These are phyloP conservation scores for Synergus japonicus DNA, from an alignment of 2,888 invertebrate species.

Conservation along the genomic window DNA sequence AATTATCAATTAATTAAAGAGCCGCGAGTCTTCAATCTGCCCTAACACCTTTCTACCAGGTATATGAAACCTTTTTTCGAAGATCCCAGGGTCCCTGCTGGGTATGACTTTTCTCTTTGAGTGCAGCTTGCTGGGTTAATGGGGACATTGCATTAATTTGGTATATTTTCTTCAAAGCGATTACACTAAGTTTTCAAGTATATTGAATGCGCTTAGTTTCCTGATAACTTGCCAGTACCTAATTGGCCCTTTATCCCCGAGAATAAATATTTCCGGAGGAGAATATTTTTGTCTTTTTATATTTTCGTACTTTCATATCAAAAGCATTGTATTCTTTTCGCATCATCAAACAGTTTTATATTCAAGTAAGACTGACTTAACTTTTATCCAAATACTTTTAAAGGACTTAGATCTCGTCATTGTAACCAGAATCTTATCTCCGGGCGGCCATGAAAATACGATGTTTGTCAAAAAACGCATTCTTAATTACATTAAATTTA, in stretches of 20 bases:
- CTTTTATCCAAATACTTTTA: background rate
- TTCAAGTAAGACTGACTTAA: background rate
- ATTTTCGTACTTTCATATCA: background rate
- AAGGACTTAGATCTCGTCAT: background rate
- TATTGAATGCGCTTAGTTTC: constrained; percentile 11
- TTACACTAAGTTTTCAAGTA: constrained; percentile 7
- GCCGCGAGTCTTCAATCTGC: constrained; percentile 53
- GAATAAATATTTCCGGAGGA: background rate
- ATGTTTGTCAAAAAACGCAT: background rate
- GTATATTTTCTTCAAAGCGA: background rate
- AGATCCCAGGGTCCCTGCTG: background rate
- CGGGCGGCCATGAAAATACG: background rate
- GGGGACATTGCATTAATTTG: constrained; percentile 1
- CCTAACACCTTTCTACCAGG: constrained; percentile 50
- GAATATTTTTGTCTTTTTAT: background rate
- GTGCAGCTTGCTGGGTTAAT: constrained; percentile 3
- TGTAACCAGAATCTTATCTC: background rate
- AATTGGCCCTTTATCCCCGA: background rate
- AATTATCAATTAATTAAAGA: constrained; percentile 68
- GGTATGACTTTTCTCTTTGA: background rate
- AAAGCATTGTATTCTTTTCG: background rate
- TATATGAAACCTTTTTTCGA: constrained; percentile 18
- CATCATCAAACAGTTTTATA: constrained; percentile 19
- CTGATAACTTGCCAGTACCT: constrained; percentile 1
- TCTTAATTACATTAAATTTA: constrained; percentile 2